phyloP scores from a whole-genome alignment of 2,797 vertebrate genomes.

The Peromyscus aztecus region DNA sequence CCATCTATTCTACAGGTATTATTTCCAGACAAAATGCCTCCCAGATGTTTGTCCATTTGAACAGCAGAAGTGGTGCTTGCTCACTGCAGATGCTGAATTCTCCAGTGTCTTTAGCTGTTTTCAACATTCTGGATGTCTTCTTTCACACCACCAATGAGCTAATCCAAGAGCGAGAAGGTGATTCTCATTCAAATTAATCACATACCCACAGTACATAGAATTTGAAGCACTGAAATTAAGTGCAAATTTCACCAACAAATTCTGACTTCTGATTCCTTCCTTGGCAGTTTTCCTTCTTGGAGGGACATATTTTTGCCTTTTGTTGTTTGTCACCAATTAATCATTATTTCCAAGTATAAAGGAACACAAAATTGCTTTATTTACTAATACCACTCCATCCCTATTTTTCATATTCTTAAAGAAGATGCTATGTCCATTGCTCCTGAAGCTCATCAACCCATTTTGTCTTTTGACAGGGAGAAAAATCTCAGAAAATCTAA shows the following conservation, averaged over 20 bases:
- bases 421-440: not conserved
- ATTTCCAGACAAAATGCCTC: not conserved
- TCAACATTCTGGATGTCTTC: not conserved
- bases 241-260: conserved; percentile 4
- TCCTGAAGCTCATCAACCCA: conserved; percentile 58
- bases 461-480: conserved; percentile 53
- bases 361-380: not conserved
- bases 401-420: conserved; percentile 61
- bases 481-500: conserved; percentile 47
- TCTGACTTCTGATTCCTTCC: not conserved
- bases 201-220: not conserved
- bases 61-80: not conserved
- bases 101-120: not conserved
- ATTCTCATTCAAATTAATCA: not conserved
- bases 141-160: not conserved
- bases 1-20: not conserved
- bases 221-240: not conserved
- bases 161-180: not conserved
- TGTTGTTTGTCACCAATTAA: conserved; percentile 14
- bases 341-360: conserved; percentile 8
- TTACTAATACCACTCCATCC: conserved; percentile 5
- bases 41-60: not conserved
- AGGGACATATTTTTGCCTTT: not conserved
- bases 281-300: not conserved
- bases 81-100: not conserved